Evolutionary conservation across 2,888 invertebrate genomes (phyloP), one percentile per base, ranked within the genome.

Genomic region (Tenthredo amoena): DNA sequence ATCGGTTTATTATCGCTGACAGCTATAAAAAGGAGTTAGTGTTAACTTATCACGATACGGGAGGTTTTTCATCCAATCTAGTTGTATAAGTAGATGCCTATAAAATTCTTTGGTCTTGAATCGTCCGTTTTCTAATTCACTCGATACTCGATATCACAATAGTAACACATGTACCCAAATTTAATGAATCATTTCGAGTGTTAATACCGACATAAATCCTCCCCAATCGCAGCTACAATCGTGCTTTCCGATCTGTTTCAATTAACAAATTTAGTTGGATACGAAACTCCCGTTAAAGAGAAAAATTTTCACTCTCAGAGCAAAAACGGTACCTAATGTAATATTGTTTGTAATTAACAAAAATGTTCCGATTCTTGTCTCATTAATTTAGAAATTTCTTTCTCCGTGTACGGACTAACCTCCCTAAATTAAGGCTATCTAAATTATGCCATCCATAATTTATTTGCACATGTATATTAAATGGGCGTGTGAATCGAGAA

Each of bases 1-100:
- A 71, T 85, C 85, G 71, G 47, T 81, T 68, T 26, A 71, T 81
- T 82, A 85, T 85, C 85, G 71, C 85, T 85, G 72, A 72, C 81
- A 71, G 82, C 71, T 85, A 82, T 82, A 82, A 85, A 85, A 47
- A 40, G 79, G 81, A 85, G 85, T 85, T 85, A n/a, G 47, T 65
- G 77, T 82, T 79, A 82, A 68, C 81, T 85, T 85, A 85, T 81
- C 85, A 37, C 47, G 62, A 50, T 77, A 34, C 37, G 50, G 47
- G 18, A 31, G 21, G 43, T 34, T 65, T 65, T 85, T 40, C 21
- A 62, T 81, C 10, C 62, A 40, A 62, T 62, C 37, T 15, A 62
- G 37, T 62, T 26, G n/a, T 5, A 10, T 43, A 31, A 55, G 47
- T 18, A 62, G 58, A 50, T 50, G 77, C 26, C 50, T 31, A 9